Evolutionary conservation across 2,888 invertebrate species (phyloP), one percentile per base, ranked within the genome.

Genomic region (Orthosia gracilis): DNA sequence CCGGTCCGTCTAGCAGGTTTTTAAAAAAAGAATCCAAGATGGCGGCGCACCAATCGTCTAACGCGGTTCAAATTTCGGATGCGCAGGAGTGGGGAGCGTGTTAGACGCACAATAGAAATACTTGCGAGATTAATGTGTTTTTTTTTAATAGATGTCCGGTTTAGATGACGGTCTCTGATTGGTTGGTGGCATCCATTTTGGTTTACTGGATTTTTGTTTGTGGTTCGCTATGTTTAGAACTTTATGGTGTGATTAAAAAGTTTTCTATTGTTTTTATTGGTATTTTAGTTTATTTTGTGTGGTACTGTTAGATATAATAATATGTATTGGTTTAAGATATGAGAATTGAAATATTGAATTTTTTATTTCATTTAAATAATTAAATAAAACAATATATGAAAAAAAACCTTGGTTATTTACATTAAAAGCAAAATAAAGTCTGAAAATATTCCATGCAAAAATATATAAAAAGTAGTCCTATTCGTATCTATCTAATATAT

Each of bases 1-100:
- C 75, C 73, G 69, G 75, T 82, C 82, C 69, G 85, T 75, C 82
- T 83, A 87, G 87, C 87, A 80, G 81, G 85, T 84, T 87, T 68
- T 69, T 74, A 82, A 82, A 77, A 86, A 87, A 77, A 85, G 87
- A 89, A 85, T 73, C 66, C 83, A 90, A 89, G 74, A 90, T 87
- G 88, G 90, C 89, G 82, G 45, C 78, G 89, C 84, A 85, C 95
- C 96, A 96, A 95, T 95, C 94, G 84, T 93, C 94, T 95, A 94
- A 94, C 93, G 87, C 89, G 84, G 88, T 94, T 95, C 93, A 94
- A 96, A 96, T 95, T 96, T 95, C 91, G 95, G 91, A 85, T 92
- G 93, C 92, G 91, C 91, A 68, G 69, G 92, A 93, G 93, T 93
- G 92, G 93, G 92, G 92, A 68, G 55, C 4, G 75, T 85, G 85